Evolutionary conservation across 2,113 vertebrate genomes (phyloP).

Genomic region (Eudyptes chrysolophus): DNA sequence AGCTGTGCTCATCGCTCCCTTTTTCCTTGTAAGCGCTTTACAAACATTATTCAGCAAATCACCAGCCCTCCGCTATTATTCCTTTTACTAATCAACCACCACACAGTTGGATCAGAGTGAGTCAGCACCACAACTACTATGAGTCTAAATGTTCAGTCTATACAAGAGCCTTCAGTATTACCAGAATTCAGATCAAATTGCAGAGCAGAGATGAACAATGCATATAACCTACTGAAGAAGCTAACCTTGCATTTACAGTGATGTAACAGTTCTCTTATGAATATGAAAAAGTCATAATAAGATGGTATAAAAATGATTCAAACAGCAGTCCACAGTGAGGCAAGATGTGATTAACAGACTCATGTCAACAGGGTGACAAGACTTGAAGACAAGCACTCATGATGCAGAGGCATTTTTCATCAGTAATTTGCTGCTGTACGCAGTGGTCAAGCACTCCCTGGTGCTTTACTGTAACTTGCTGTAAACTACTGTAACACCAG

Average conservation of each 20-base stretch:
- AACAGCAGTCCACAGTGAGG: not conserved
- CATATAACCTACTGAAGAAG: not conserved
- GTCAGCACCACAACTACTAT: not conserved
- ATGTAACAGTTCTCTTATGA: not conserved
- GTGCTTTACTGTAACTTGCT: not conserved
- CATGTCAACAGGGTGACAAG: not conserved
- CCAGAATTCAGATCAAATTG: not conserved
- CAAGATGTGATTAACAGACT: not conserved
- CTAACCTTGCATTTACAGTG: not conserved
- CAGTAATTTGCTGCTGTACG: not conserved
- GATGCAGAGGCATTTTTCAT: not conserved
- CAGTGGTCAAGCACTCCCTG: not conserved
- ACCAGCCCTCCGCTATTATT: not conserved
- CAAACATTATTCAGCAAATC: not conserved
- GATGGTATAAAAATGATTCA: not conserved
- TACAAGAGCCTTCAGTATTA: not conserved
- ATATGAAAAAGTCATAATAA: not conserved
- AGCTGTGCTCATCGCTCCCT: not conserved
- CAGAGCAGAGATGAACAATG: not conserved
- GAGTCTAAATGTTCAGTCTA: not conserved
- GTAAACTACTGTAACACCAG: not conserved
- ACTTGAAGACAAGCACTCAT: not conserved
- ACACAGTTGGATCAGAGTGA: not conserved
- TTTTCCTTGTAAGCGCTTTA: not conserved
- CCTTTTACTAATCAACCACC: not conserved